phyloP scores from a whole-genome alignment of 2,888 invertebrate species.

The Hemistola chrysoprasaria region DNA sequence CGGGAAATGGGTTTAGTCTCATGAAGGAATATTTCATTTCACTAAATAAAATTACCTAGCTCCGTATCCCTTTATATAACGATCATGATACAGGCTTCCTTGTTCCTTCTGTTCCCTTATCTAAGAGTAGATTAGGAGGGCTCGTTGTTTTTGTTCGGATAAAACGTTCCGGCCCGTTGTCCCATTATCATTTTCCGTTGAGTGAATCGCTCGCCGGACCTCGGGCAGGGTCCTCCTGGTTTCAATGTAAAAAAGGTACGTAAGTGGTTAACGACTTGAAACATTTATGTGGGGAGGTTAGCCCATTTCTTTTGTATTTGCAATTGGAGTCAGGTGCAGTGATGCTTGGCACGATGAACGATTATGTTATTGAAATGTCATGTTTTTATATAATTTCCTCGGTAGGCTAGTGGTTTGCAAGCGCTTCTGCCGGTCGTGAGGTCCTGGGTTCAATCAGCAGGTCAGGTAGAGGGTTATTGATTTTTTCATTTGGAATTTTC shows the following conservation, averaged over 20 bases:
- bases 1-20: too few species aligned
- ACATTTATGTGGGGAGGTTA: constrained; percentile 16
- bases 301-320: constrained; percentile 1
- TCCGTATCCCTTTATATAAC: constrained; percentile 19
- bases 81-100: constrained; percentile 23
- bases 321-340: too few species aligned
- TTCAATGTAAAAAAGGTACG: constrained; percentile 26
- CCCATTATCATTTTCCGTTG: constrained; percentile 62
- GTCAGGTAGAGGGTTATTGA: too few species aligned
- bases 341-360: neutral
- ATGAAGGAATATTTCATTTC: too few species aligned
- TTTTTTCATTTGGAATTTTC: too few species aligned
- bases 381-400: constrained; percentile 6
- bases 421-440: too few species aligned
- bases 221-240: constrained; percentile 20
- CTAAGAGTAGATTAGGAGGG: constrained; percentile 52
- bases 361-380: too few species aligned
- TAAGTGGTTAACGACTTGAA: constrained; percentile 24
- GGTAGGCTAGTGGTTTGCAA: too few species aligned
- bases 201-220: constrained; percentile 38
- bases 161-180: constrained; percentile 49
- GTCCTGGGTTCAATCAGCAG: too few species aligned
- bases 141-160: constrained; percentile 57
- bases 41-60: constrained; percentile 16
- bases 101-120: constrained; percentile 19